Evolutionary conservation across 1,140 invertebrate genomes (phyloP), one percentile per base, ranked within the genome.

Genomic region (Drosophila jambulina): DNA sequence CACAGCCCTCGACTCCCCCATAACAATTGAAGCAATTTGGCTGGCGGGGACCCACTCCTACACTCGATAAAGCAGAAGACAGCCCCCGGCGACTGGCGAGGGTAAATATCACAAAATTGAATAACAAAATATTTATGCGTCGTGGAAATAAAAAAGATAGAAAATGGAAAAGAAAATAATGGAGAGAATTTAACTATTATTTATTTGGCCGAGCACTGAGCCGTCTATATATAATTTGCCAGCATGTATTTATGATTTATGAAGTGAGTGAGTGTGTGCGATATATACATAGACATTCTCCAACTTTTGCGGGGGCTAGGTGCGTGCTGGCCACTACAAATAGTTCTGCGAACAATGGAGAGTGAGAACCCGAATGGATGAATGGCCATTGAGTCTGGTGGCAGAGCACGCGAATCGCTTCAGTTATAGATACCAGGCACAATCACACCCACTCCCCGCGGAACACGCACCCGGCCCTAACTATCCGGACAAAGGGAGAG

Each of bases 231-330:
- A 88, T 87, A 88, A 87, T 87, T 87, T 80, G 84, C 83, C 78
- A 75, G 80, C 81, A 88, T 88, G 46, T 83, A 87, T 83, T 88
- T 84, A 88, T 88, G 83, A 87, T 87, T 87, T 87, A 87, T 87
- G 78, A 84, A 84, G 69, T 87, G 72, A 46, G 29, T 78, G 42
- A 12, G 63, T 59, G 76, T 65, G 34, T 54, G 40, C 51, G 42
- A 32, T 38, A 27, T 27, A 60, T 17, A 21, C n/a, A 51, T 59
- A 42, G 59, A 62, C 43, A 38, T 61, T 17, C 27, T 15, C 38
- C 10, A 32, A 43, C n/a, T 27, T 25, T 17, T 64, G 70, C 71
- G 49, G 19, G 32, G 13, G 19, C 15, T 54, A 23, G 51, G 78
- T 87, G 80, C 80, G 84, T 88, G 83, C 59, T 72, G 53, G 57